Conservation (phyloP, 2,113 vertebrate genomes). For the Loxodonta africana region DNA sequence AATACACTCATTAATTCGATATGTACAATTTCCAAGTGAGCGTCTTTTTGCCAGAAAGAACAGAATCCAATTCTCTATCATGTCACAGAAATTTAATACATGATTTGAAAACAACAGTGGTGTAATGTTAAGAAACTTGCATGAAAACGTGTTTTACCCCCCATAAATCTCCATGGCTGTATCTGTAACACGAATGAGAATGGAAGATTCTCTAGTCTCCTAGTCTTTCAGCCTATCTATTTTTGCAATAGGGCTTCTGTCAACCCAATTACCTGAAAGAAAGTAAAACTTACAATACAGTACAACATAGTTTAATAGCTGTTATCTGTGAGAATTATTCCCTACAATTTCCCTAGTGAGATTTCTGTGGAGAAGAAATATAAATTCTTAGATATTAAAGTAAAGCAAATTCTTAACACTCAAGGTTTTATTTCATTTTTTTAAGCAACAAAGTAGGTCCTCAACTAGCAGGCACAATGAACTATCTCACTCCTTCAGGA, state of each 20-base stretch:
- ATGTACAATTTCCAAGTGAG: conserved; percentile 16
- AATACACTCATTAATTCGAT: conserved; percentile 40
- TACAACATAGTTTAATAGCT: conserved; percentile 41
- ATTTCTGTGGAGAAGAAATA: not conserved
- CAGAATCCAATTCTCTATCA: conserved; percentile 1
- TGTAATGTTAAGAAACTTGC: conserved; percentile 3
- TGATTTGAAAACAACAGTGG: conserved; percentile 46
- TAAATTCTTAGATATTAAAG: conserved; percentile 8
- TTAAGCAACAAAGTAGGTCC: not conserved
- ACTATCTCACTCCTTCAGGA: not conserved
- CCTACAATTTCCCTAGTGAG: conserved; percentile 10
- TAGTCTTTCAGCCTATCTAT: not conserved
- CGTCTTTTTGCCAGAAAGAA: conserved; percentile 39
- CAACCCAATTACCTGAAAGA: not conserved
- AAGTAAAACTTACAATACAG: conserved; percentile 37
- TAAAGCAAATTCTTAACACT: conserved; percentile 38
- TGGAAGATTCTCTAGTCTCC: not conserved
- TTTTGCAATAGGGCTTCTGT: not conserved
- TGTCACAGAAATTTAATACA: not conserved
- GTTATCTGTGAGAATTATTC: not conserved
- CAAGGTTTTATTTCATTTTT: not conserved
- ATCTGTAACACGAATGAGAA: conserved; percentile 33
- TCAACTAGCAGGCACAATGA: not conserved
- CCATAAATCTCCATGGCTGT: not conserved
- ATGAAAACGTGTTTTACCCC: conserved; percentile 14